These are phyloP conservation scores for Zaprionus gabonicus DNA, from an alignment of 1,140 invertebrate genomes.

Conservation along the genomic window DNA sequence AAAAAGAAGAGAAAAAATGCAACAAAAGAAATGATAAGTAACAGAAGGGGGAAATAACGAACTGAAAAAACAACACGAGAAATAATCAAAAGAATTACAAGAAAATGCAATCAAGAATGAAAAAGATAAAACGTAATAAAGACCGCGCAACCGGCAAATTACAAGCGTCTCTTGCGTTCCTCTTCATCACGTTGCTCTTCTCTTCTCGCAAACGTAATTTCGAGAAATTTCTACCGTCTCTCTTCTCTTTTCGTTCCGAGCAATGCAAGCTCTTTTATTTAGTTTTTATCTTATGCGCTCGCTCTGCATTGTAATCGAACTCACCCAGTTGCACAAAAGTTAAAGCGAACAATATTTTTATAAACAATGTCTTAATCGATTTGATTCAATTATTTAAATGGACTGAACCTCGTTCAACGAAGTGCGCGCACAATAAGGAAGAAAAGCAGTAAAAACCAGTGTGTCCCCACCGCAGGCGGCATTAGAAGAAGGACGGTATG, in stretches of 20 bases:
- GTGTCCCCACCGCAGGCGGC: background rate
- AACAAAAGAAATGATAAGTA: slow-evolving; percentile 23
- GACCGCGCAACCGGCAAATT: background rate
- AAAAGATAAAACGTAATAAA: slow-evolving; percentile 13
- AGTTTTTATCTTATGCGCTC: background rate
- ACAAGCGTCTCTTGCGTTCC: background rate
- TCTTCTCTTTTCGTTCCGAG: background rate
- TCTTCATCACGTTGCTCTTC: slow-evolving; percentile 12
- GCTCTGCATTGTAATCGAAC: background rate
- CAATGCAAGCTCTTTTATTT: background rate
- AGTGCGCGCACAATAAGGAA: background rate
- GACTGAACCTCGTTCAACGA: background rate
- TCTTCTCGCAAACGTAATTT: slow-evolving; percentile 6
- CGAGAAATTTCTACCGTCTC: slow-evolving; percentile 17
- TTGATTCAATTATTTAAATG: background rate
- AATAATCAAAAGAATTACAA: slow-evolving; percentile 41
- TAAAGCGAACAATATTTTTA: background rate
- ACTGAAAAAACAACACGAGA: slow-evolving; percentile 34
- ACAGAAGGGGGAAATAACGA: slow-evolving; percentile 31
- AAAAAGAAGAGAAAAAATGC: slow-evolving; percentile 28
- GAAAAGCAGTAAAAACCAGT: background rate
- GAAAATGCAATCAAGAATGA: slow-evolving; percentile 31
- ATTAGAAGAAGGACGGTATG: background rate
- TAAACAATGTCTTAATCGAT: background rate
- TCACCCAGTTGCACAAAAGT: slow-evolving; percentile 21